A percentile compares a stretch with the other conserved stretches of the same genome.
Conservation (phyloP, 2,888 invertebrate genomes). For the Spodoptera littoralis region DNA sequence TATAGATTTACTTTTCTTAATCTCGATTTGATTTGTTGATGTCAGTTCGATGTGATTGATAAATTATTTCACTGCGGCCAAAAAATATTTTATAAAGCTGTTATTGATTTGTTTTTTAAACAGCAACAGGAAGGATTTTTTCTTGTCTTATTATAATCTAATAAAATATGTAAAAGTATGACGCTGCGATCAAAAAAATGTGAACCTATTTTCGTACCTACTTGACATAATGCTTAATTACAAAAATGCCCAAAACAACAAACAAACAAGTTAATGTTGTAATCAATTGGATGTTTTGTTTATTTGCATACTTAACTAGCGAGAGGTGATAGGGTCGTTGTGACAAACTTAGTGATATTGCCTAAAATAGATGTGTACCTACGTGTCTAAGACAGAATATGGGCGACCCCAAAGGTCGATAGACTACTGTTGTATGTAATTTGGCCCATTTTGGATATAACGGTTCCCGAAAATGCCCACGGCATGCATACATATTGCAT, state of each 20-base stretch:
- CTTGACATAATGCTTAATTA: conserved; percentile 20
- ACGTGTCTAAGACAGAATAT: conserved; percentile 19
- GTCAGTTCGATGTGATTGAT: conserved; percentile 26
- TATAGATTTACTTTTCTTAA: conserved; percentile 18
- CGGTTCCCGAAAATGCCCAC: conserved; percentile 5
- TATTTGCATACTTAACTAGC: conserved; percentile 30
- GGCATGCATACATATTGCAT: neutral
- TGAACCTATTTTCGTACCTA: too few relatives aligned
- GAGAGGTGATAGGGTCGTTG: conserved; percentile 25
- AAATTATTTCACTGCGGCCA: conserved; percentile 1
- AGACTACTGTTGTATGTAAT: conserved; percentile 13
- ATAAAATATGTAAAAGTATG: too few relatives aligned
- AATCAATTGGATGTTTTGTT: conserved; percentile 10
- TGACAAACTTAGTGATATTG: conserved; percentile 21
- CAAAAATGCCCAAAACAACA: conserved; percentile 25
- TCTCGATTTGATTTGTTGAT: conserved; percentile 28
- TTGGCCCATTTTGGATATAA: conserved; percentile 9
- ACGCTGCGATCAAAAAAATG: too few relatives aligned
- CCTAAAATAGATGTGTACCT: conserved; percentile 18
- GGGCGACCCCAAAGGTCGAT: conserved; percentile 15
- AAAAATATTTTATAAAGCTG: neutral
- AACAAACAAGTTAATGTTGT: conserved; percentile 15
- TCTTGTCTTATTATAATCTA: too few relatives aligned
- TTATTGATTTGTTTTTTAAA: conserved; percentile 8
- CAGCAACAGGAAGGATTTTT: neutral